Conservation (phyloP, 2,888 invertebrate genomes). For the Trissoscelio sp. region DNA sequence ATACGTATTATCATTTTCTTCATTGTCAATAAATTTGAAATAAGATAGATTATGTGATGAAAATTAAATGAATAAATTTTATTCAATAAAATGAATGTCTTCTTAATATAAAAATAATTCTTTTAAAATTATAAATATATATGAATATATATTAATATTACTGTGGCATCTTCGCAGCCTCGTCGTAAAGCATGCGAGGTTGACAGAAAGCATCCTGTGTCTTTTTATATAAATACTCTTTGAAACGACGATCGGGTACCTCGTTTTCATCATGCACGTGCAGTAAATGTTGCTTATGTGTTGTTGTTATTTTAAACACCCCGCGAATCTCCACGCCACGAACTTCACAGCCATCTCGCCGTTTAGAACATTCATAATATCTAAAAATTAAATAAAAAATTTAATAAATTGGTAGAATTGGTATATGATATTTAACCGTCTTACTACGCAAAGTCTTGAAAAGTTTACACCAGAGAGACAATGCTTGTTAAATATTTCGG, state of each 20-base stretch:
- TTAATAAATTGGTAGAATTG: too few species aligned
- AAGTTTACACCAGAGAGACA: too few species aligned
- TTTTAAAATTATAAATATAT: too few species aligned
- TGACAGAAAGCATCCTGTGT: not conserved
- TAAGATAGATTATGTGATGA: too few species aligned
- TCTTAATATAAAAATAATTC: too few species aligned
- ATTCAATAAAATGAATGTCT: too few species aligned
- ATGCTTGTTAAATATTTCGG: too few species aligned
- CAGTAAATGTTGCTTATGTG: not conserved
- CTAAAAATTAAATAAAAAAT: not conserved
- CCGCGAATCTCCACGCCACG: not conserved
- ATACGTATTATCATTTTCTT: too few species aligned
- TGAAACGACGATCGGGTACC: not conserved
- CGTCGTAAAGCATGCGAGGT: not conserved
- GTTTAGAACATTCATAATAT: constrained; percentile 5
- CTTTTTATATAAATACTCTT: not conserved
- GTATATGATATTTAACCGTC: too few species aligned
- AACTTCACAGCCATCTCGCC: not conserved
- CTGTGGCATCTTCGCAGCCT: not conserved
- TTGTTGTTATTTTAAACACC: not conserved
- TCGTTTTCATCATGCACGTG: not conserved
- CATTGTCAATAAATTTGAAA: too few species aligned
- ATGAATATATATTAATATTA: not conserved
- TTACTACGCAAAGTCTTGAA: too few species aligned
- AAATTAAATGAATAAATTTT: too few species aligned